Evolutionary conservation across 2,113 vertebrate genomes (phyloP), one percentile per base, ranked within the genome.

Genomic region (Albula goreensis): DNA sequence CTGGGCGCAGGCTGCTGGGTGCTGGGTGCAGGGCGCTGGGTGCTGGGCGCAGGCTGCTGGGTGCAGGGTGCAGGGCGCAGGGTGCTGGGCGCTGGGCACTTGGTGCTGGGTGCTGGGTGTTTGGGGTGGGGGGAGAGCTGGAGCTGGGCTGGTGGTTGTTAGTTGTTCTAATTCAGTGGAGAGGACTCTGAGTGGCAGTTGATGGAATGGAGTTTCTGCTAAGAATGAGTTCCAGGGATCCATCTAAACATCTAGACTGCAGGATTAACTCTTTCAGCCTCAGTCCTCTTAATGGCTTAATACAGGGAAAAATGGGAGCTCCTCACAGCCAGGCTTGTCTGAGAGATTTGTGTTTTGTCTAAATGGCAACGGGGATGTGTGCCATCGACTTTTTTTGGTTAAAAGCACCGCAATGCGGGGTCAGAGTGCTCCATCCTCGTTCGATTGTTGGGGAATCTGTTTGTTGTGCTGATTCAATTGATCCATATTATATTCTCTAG

Each of bases 141-240:
- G 31, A 41, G 31, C 31, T 41, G 31, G 31, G 31, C 31, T 41
- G 31, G 31, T 41, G 31, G 88, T 86, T 87, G 74, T 85, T 86
- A 89, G 74, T 85, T 87, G 90, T 93, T 93, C 91, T 93, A 92
- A 94, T 93, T 93, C 93, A 90, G 87, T 87, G 90, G 87, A 90
- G 90, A 91, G 89, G 89, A 89, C 81, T 74, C 87, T 88, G 91
- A 89, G 89, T 90, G 91, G 89, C 89, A 91, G 90, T 90, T 90
- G 90, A 92, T 92, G 91, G 93, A 94, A 95, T 95, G 92, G 92
- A 93, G 93, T 93, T 90, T 93, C 90, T 91, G 90, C 93, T 92
- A 90, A 92, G 90, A 89, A 87, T 87, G 90, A 92, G 90, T 88
- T 91, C 84, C 86, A 89, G 81, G 89, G 90, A 92, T 93, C 90